These are phyloP conservation scores for Cardiocondyla obscurior DNA, from an alignment of 1,140 invertebrate genomes.

Conservation along the genomic window DNA sequence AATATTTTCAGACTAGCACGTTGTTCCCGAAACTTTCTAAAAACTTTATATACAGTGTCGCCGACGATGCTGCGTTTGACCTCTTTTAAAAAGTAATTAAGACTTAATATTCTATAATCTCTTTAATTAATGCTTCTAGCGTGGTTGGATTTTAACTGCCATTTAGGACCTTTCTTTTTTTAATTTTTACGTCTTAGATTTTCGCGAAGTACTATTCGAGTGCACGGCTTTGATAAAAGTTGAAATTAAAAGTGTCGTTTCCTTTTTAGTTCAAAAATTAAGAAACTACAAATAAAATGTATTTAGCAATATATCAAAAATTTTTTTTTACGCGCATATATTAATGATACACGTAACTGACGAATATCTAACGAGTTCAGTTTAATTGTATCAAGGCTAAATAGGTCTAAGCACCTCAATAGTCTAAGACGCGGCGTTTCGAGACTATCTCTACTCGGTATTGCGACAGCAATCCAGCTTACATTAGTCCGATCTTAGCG, in stretches of 20 bases:
- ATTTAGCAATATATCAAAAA: neutral
- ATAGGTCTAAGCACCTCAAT: neutral
- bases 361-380: too few relatives aligned
- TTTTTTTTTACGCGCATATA: neutral
- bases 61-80: neutral
- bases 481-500: neutral
- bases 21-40: neutral
- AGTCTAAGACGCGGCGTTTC: neutral
- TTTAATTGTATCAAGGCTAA: neutral
- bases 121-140: conserved; percentile 21
- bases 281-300: neutral
- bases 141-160: neutral
- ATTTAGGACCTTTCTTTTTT: neutral
- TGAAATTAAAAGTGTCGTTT: too few relatives aligned
- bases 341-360: too few relatives aligned
- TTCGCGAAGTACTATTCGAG: neutral
- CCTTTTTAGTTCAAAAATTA: too few relatives aligned
- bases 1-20: neutral
- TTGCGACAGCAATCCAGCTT: neutral
- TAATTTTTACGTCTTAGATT: neutral
- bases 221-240: neutral
- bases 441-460: neutral
- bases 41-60: neutral
- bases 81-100: neutral
- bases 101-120: conserved; percentile 6